phyloP scores from a whole-genome alignment of 1,140 invertebrate genomes.

The Drosophila parabipectinata region DNA sequence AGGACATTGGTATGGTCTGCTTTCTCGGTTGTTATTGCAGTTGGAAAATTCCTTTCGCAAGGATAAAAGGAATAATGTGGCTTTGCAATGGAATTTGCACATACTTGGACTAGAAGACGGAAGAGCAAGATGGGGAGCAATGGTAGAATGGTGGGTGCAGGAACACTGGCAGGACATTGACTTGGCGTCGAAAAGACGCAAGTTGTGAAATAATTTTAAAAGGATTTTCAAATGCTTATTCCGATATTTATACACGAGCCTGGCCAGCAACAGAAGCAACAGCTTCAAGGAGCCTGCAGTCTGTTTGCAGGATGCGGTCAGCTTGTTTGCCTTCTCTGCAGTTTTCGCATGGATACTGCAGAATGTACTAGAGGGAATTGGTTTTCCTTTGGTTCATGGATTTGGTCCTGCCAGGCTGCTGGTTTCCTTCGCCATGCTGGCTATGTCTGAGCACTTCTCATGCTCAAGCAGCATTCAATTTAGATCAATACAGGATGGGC shows the following conservation, averaged over 20 bases:
- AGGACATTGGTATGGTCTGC: conserved; percentile 40
- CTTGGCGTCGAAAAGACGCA: conserved; percentile 76
- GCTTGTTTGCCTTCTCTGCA: conserved; percentile 58
- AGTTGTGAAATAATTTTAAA: conserved; percentile 81
- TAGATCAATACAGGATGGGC: conserved; percentile 60
- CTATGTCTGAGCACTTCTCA: conserved; percentile 29
- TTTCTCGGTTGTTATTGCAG: conserved; percentile 74
- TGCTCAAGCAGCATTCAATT: conserved; percentile 68
- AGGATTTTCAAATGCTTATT: conserved; percentile 80
- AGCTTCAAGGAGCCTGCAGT: conserved; percentile 35
- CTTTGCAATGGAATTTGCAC: conserved; percentile 82
- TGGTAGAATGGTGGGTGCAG: background rate
- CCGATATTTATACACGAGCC: conserved; percentile 75
- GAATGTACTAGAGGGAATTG: conserved; percentile 6
- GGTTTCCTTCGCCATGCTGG: conserved; percentile 11
- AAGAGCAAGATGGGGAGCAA: conserved; percentile 28
- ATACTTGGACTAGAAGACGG: conserved; percentile 60
- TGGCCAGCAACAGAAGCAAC: conserved; percentile 51
- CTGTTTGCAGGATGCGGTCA: conserved; percentile 76
- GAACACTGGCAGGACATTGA: conserved; percentile 32
- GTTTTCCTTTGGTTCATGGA: conserved; percentile 2
- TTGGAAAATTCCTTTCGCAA: conserved; percentile 78
- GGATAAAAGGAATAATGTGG: conserved; percentile 82
- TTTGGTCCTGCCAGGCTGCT: background rate
- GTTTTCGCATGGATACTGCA: conserved; percentile 22